Evolutionary conservation across 2,888 invertebrate genomes (phyloP), one percentile per base, ranked within the genome.

Genomic region (Lasioglossum zephyrum): DNA sequence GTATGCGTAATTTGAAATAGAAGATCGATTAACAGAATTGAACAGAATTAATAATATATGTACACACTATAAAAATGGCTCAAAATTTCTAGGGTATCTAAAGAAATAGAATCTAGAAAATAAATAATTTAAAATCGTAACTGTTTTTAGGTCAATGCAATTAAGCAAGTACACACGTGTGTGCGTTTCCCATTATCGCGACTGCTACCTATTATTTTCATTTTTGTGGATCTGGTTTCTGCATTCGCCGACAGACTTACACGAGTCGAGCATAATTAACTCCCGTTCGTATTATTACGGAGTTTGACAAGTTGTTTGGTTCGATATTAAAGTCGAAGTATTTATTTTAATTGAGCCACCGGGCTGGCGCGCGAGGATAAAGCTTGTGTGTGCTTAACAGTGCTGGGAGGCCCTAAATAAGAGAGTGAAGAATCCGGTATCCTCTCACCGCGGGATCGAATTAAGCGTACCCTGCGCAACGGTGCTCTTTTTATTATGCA

Each of bases 371-470:
- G 49, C 70, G 72, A 22, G 8, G 36, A 79, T 72, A 75, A 82
- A 49, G 49, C n/a, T 22, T 60, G 79, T 47, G 44, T 63, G 57
- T n/a, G 60, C 31, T 77, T 47, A 74, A 73, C 84, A 73, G 41
- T 36, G 39, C 36, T 63, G 53, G 69, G 31, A 70, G 57, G 31
- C 69, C 73, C 75, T 16, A 26, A 60, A 69, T 41, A 31, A 70
- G 69, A 73, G 57, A 73, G 18, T 2, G 44, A 26, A 60, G 13
- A 47, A 73, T 13, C 11, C 26, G 26, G 57, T 47, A 26, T 47
- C 26, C 4, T 73, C 41, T 11, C 44, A 36, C 73, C 31, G 18
- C 39, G 57, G n/a, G 57, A 36, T 26, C 22, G 13, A 69, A 69
- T 69, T 69, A 36, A 69, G 9, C 69, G 18, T 36, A 66, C 18